These are phyloP conservation scores for Aldrovandia affinis DNA, from an alignment of 2,797 vertebrate species.

Conservation along the genomic window DNA sequence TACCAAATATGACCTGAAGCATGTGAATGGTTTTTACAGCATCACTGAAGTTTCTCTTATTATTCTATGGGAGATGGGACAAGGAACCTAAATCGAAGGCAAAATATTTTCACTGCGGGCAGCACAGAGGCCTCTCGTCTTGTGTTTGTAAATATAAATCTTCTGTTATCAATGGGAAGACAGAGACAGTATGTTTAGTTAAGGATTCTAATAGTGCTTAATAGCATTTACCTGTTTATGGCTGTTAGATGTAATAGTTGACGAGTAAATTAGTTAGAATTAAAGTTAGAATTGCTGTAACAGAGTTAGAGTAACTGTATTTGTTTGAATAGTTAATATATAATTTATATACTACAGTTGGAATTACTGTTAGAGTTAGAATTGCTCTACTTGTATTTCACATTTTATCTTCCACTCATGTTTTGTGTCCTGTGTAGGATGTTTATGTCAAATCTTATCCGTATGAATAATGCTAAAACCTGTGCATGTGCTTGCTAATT, in stretches of 20 bases:
- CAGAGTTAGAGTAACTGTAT: too few relatives aligned
- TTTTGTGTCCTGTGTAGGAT: not conserved
- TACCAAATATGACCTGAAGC: not conserved
- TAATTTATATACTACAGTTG: too few relatives aligned
- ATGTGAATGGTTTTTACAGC: not conserved
- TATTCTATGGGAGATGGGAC: not conserved
- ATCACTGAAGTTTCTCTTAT: not conserved
- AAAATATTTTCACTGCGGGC: not conserved
- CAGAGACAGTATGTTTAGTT: not conserved
- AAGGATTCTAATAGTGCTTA: too few relatives aligned
- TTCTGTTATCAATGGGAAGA: not conserved
- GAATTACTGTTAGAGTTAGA: too few relatives aligned
- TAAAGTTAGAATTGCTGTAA: too few relatives aligned
- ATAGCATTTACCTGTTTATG: too few relatives aligned
- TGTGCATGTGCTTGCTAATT: not conserved
- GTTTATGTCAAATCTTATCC: not conserved
- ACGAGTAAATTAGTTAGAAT: too few relatives aligned
- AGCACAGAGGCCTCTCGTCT: not conserved
- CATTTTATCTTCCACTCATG: not conserved
- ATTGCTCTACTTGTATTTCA: too few relatives aligned
- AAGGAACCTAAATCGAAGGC: not conserved
- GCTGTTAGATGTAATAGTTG: too few relatives aligned
- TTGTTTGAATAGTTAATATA: too few relatives aligned
- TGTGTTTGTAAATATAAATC: not conserved
- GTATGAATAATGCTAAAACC: not conserved